A percentile compares a stretch with the other conserved stretches of the same genome.
These are phyloP conservation scores for Liposcelis brunnea DNA, from an alignment of 2,888 invertebrate species.

Conservation along the genomic window DNA sequence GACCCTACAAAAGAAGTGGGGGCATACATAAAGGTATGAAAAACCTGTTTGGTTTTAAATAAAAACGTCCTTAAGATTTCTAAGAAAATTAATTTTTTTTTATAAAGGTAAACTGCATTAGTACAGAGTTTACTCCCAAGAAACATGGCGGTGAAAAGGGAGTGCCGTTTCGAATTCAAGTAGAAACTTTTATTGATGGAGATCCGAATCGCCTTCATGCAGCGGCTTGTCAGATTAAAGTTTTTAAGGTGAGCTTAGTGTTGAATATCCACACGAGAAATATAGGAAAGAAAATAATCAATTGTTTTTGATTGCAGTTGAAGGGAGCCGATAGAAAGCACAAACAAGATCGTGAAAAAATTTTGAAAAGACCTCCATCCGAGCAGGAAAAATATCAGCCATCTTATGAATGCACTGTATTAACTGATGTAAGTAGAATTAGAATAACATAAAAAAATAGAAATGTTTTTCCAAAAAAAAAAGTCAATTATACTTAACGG, in stretches of 20 bases:
- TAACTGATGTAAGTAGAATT: constrained; percentile 66
- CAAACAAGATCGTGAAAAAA: constrained; percentile 91
- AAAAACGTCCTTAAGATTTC: too few relatives aligned
- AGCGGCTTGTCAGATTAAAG: constrained; percentile 93
- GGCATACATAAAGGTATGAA: constrained; percentile 70
- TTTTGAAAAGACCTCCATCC: constrained; percentile 61
- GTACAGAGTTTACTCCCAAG: constrained; percentile 94
- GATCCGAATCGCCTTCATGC: constrained; percentile 58
- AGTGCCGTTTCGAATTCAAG: constrained; percentile 88
- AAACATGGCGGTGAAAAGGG: constrained; percentile 98
- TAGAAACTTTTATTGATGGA: constrained; percentile 64
- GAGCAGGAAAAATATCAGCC: constrained; percentile 90
- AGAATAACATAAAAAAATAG: constrained; percentile 23
- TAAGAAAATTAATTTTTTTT: neutral
- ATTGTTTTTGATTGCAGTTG: constrained; percentile 53
- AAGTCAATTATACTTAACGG: too few relatives aligned
- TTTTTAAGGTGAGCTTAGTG: constrained; percentile 33
- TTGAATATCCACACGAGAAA: constrained; percentile 2
- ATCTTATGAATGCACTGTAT: constrained; percentile 87
- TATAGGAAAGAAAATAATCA: constrained; percentile 1
- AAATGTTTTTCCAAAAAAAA: constrained; percentile 3
- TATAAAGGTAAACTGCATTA: constrained; percentile 77
- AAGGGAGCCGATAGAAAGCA: constrained; percentile 95
- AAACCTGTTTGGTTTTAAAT: neutral
- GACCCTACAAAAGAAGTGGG: constrained; percentile 93